Percentiles rank a stretch among this genome's conserved stretches.
These are phyloP conservation scores for Hylaea fasciaria DNA, from an alignment of 2,888 invertebrate genomes.

Conservation along the genomic window DNA sequence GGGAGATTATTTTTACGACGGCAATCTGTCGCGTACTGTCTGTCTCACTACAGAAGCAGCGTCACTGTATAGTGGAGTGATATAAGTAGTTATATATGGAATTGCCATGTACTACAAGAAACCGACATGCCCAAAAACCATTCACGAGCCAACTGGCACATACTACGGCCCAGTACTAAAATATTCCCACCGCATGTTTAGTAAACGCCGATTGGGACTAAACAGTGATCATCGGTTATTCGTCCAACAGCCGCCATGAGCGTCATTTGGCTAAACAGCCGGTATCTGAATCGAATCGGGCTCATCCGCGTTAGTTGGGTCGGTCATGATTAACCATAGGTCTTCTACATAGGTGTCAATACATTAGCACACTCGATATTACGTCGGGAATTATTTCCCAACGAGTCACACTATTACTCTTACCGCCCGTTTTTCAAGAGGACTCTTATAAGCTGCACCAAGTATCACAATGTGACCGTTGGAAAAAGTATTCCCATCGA, in stretches of 20 bases:
- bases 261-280: conserved; percentile 38
- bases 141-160: too few species aligned
- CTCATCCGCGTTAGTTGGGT: conserved; percentile 14
- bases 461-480: too few species aligned
- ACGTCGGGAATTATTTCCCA: neutral
- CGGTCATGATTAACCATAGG: conserved; percentile 12
- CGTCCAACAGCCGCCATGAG: conserved; percentile 34
- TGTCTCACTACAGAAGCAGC: neutral
- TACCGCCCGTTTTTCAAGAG: too few species aligned
- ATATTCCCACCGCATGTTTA: too few species aligned
- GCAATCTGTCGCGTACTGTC: neutral
- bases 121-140: too few species aligned
- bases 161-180: too few species aligned
- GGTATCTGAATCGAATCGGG: conserved; percentile 45
- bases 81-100: too few species aligned
- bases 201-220: conserved; percentile 6
- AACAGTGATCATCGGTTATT: conserved; percentile 26
- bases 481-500: too few species aligned
- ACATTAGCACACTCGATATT: neutral
- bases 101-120: too few species aligned
- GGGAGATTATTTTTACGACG: neutral
- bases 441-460: too few species aligned
- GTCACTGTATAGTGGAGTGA: too few species aligned
- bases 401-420: too few species aligned
- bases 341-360: conserved; percentile 1